Conservation (phyloP, 2,888 invertebrate genomes). For the Phortica magna region DNA sequence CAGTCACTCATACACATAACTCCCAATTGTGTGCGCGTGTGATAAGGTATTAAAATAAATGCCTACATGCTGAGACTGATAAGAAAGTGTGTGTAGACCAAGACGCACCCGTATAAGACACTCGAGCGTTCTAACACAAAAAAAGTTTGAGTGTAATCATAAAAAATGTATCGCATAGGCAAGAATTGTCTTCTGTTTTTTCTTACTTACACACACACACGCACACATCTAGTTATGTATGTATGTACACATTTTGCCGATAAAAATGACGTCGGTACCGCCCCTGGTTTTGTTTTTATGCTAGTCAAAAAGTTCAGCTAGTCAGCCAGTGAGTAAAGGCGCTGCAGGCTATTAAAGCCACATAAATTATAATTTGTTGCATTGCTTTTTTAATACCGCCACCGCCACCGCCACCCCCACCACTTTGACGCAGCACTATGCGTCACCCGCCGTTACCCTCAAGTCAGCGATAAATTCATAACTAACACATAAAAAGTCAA, state of each 20-base stretch:
- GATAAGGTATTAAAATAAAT: conserved; percentile 72
- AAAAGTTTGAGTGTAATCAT: conserved; percentile 23
- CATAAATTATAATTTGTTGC: conserved; percentile 74
- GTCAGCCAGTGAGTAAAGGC: conserved; percentile 15
- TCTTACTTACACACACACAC: neutral
- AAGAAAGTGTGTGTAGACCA: conserved; percentile 42
- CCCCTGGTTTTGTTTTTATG: neutral
- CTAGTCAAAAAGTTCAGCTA: neutral
- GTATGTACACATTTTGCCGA: neutral
- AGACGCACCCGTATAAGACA: conserved; percentile 15
- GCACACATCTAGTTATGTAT: neutral
- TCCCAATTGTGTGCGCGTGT: conserved; percentile 66
- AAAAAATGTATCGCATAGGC: conserved; percentile 18
- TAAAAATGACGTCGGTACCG: conserved; percentile 1
- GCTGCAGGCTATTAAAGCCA: conserved; percentile 66
- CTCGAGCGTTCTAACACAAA: conserved; percentile 24
- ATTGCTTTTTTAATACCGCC: conserved; percentile 43
- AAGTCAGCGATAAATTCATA: conserved; percentile 40
- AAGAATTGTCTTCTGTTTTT: neutral
- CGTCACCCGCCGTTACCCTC: conserved; percentile 35
- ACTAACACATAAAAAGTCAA: conserved; percentile 31
- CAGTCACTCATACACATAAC: conserved; percentile 64
- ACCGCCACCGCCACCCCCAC: conserved; percentile 16
- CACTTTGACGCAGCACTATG: conserved; percentile 29
- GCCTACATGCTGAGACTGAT: conserved; percentile 67